Evolutionary conservation across 2,113 vertebrate species (phyloP).

Genomic region (Dipodomys merriami): DNA sequence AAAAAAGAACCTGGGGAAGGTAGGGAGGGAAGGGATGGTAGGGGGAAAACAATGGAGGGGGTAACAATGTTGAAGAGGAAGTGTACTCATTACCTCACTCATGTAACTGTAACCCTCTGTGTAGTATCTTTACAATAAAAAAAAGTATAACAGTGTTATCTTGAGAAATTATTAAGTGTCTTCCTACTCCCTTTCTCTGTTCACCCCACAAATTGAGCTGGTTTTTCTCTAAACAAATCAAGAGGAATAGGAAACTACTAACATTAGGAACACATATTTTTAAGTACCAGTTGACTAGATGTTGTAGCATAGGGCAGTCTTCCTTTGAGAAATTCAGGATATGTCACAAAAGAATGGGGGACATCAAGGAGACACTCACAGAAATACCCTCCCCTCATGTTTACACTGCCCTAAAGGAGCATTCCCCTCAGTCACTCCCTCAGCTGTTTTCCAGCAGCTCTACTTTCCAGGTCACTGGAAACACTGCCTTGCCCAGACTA

Average conservation of each 20-base stretch:
- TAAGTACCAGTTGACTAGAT: not conserved
- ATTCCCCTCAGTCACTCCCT: not conserved
- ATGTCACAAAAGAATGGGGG: not conserved
- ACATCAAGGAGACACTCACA: not conserved
- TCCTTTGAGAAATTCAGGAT: not conserved
- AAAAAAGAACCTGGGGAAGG: no score
- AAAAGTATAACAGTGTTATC: not conserved
- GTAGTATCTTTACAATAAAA: no score
- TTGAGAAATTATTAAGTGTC: constrained; percentile 7
- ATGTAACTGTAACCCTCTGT: no score
- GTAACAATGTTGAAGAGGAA: no score
- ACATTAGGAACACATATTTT: not conserved
- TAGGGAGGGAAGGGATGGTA: no score
- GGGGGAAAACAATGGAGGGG: no score
- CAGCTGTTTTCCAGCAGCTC: not conserved
- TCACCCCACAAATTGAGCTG: not conserved
- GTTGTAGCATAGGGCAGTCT: not conserved
- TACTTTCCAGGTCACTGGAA: constrained; percentile 79
- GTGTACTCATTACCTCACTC: no score
- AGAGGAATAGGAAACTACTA: not conserved
- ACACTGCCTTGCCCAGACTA: not conserved
- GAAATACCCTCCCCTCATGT: not conserved
- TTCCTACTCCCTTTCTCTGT: not conserved
- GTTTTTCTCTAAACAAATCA: not conserved
- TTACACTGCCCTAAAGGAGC: not conserved